Evolutionary conservation across 2,113 vertebrate species (phyloP).

Genomic region (Tenrec ecaudatus): DNA sequence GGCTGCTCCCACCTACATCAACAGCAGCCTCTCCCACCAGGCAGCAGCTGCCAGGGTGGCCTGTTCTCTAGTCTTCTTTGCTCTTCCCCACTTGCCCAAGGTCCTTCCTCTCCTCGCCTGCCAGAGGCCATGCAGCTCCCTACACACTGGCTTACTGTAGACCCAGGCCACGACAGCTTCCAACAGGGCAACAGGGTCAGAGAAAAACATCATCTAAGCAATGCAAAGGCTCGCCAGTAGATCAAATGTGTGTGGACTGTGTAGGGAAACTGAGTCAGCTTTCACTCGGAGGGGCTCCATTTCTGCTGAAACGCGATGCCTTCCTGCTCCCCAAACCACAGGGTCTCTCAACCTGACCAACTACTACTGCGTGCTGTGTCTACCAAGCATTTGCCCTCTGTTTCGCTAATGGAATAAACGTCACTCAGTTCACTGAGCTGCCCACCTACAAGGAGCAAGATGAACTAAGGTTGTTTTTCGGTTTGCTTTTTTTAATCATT

Average conservation of each 20-base stretch:
- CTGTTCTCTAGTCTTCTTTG: background rate
- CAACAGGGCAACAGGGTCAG: background rate
- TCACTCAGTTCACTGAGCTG: background rate
- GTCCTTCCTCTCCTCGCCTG: background rate
- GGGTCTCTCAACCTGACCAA: background rate
- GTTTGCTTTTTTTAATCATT: too few species aligned
- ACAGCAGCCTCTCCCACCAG: background rate
- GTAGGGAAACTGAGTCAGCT: background rate
- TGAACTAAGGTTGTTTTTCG: background rate
- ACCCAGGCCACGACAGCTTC: background rate
- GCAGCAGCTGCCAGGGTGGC: background rate
- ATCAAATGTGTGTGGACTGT: background rate
- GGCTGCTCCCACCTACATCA: background rate
- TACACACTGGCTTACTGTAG: background rate
- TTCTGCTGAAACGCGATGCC: background rate
- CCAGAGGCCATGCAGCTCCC: background rate
- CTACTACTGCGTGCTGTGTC: background rate
- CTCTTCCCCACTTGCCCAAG: background rate
- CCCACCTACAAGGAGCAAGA: background rate
- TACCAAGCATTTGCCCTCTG: background rate
- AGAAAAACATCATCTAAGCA: background rate
- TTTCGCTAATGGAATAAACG: background rate
- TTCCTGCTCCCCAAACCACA: conserved; percentile 34
- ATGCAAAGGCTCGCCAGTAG: background rate
- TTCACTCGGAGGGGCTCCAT: background rate